Conservation (phyloP, 2,888 invertebrate genomes). For the Xylota segnis region DNA sequence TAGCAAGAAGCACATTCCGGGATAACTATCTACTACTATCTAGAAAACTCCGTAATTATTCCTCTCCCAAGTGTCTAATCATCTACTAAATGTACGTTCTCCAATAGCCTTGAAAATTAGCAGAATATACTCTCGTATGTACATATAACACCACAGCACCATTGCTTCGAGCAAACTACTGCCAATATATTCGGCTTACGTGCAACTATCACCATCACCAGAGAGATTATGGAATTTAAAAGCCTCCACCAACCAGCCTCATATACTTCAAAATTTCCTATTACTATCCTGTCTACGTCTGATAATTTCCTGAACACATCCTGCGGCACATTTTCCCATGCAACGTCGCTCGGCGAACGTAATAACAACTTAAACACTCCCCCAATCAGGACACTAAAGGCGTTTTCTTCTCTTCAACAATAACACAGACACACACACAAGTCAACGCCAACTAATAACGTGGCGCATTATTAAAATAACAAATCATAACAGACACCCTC, state of each 20-base stretch:
- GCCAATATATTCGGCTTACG: slow-evolving; percentile 30
- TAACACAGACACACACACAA: slow-evolving; percentile 14
- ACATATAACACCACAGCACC: too few relatives aligned
- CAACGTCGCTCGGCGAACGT: slow-evolving; percentile 24
- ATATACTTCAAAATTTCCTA: slow-evolving; percentile 47
- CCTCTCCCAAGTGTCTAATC: not conserved
- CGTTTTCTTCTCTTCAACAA: not conserved
- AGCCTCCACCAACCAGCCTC: not conserved
- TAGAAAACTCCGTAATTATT: not conserved
- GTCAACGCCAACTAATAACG: slow-evolving; percentile 56
- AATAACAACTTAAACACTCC: slow-evolving; percentile 37
- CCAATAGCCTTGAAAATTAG: not conserved
- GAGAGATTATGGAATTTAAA: not conserved
- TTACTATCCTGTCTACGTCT: slow-evolving; percentile 34
- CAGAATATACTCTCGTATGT: not conserved
- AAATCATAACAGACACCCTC: slow-evolving; percentile 50
- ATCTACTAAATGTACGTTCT: not conserved
- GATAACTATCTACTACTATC: not conserved
- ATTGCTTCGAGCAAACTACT: not conserved
- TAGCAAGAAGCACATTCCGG: not conserved
- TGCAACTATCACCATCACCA: not conserved
- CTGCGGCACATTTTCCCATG: slow-evolving; percentile 6
- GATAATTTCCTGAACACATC: slow-evolving; percentile 37
- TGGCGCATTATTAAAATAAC: slow-evolving; percentile 61
- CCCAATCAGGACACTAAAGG: slow-evolving; percentile 16